phyloP scores from a whole-genome alignment of 2,113 vertebrate species.

The Pandion haliaetus region DNA sequence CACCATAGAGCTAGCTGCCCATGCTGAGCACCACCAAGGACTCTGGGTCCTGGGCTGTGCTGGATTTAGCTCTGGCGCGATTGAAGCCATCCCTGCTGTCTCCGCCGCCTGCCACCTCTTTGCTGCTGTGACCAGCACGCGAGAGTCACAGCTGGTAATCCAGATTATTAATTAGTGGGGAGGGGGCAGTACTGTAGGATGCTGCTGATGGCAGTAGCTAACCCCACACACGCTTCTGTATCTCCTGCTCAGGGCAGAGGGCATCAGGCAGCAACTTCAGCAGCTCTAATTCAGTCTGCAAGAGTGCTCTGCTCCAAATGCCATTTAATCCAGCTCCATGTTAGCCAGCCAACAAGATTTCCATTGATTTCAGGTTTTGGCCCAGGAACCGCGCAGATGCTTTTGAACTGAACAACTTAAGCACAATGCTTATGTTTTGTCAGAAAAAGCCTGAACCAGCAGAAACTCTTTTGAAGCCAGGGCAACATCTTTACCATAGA shows the following conservation, averaged over 20 bases:
- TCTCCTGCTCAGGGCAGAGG: background rate
- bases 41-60: background rate
- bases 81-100: background rate
- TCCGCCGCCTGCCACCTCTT: background rate
- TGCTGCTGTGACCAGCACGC: background rate
- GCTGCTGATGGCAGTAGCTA: background rate
- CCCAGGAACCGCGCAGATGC: background rate
- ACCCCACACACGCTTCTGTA: accelerated
- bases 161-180: background rate
- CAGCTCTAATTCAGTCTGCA: background rate
- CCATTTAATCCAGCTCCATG: background rate
- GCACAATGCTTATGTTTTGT: background rate
- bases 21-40: background rate
- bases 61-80: background rate
- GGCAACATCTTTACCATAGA: constrained; percentile 10
- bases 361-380: background rate
- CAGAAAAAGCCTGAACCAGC: constrained; percentile 19
- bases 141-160: accelerated
- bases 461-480: constrained; percentile 8
- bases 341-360: background rate
- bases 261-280: background rate
- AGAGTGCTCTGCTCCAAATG: background rate
- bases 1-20: background rate
- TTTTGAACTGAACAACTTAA: constrained; percentile 12
- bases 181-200: background rate